Evolutionary conservation across 2,888 invertebrate species (phyloP).

Genomic region (Diaphora mendica): DNA sequence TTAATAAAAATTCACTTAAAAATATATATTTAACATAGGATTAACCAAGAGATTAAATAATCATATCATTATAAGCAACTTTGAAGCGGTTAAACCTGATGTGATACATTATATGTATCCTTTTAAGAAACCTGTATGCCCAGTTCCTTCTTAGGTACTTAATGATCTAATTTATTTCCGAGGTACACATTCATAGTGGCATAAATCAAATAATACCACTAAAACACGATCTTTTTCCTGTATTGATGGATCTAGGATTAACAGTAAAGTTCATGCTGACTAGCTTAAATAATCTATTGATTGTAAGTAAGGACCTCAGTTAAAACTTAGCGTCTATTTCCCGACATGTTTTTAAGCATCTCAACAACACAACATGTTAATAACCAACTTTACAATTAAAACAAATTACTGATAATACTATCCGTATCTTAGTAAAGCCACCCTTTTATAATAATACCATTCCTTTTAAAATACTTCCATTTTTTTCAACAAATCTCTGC

Average conservation of each 20-base stretch:
- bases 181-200: not conserved
- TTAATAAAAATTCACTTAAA: not conserved
- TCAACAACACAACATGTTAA: too few species aligned
- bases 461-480: not conserved
- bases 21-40: not conserved
- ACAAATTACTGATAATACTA: too few species aligned
- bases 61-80: not conserved
- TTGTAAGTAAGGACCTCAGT: too few species aligned
- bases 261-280: too few species aligned
- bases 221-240: not conserved
- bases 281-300: too few species aligned
- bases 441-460: not conserved
- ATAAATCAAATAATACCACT: not conserved
- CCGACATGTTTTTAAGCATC: too few species aligned
- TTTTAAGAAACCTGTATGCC: not conserved
- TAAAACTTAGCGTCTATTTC: too few species aligned
- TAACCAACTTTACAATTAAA: too few species aligned
- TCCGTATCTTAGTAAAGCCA: too few species aligned
- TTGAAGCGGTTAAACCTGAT: not conserved
- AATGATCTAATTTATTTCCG: slow-evolving; percentile 2
- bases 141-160: not conserved
- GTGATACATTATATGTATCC: not conserved
- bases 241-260: too few species aligned
- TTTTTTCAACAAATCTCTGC: not conserved
- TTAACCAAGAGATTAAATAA: not conserved